A percentile compares a stretch with the other conserved stretches of the same genome.
Evolutionary conservation across 2,797 vertebrate species (phyloP).

Genomic region (Semaprochilodus insignis): DNA sequence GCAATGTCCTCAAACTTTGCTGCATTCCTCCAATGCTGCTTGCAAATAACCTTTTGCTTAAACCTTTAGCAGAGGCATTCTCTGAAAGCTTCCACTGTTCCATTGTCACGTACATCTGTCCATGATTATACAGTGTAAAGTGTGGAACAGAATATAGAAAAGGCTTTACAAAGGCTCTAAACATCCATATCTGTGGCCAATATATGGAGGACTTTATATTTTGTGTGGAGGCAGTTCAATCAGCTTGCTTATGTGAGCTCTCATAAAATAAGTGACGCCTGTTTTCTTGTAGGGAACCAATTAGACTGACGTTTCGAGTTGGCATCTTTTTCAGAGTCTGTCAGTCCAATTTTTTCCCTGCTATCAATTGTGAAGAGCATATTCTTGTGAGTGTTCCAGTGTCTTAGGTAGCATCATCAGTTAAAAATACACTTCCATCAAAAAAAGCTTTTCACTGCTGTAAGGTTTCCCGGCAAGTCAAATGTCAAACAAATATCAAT

Average conservation of each 20-base stretch:
- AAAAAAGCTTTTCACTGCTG: too few relatives aligned
- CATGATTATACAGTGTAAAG: neutral
- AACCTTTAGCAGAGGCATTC: neutral
- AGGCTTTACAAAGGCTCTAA: neutral
- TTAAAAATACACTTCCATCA: neutral
- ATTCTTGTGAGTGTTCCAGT: neutral
- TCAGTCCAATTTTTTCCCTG: neutral
- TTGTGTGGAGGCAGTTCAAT: neutral
- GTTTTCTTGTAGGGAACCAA: neutral
- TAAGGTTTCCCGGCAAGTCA: too few relatives aligned
- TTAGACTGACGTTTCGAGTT: neutral
- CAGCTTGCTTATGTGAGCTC: neutral
- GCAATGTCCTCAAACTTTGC: slow-evolving; percentile 48
- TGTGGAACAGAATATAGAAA: neutral
- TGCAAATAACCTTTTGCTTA: neutral
- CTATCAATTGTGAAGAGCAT: neutral
- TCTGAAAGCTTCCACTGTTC: neutral
- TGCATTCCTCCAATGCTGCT: neutral
- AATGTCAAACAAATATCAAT: too few relatives aligned
- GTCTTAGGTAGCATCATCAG: neutral
- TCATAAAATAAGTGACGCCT: neutral
- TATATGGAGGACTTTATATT: neutral
- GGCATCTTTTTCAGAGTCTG: neutral
- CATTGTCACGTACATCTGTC: neutral
- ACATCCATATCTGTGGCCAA: neutral